Evolutionary conservation across 2,113 vertebrate genomes (phyloP).

Genomic region (Scophthalmus maximus): DNA sequence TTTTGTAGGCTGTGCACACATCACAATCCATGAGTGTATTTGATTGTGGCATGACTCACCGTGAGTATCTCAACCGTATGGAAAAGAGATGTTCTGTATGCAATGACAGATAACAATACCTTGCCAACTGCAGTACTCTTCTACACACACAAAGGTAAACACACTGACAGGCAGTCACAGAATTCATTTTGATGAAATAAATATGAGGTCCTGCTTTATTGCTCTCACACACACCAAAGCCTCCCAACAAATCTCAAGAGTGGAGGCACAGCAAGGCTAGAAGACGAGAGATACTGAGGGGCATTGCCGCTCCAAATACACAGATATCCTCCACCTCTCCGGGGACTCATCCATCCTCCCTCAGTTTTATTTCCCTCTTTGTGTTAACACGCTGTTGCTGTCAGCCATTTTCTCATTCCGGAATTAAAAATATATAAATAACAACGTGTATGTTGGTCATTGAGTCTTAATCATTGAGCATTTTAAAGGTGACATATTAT

Average conservation of each 20-base stretch:
- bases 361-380: neutral
- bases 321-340: conserved; percentile 26
- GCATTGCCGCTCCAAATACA: conserved; percentile 29
- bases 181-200: conserved; percentile 43
- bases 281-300: conserved; percentile 21
- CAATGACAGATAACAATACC: neutral
- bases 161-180: conserved; percentile 8
- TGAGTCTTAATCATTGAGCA: no score
- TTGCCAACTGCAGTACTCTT: neutral
- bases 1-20: neutral
- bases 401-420: conserved; percentile 21
- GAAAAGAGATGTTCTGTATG: neutral
- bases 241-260: conserved; percentile 40
- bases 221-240: neutral
- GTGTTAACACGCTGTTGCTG: conserved; percentile 12
- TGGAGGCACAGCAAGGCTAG: conserved; percentile 20
- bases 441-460: no score
- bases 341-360: conserved; percentile 25
- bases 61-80: neutral
- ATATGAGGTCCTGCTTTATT: conserved; percentile 8
- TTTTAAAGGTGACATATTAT: no score
- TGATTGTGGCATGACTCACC: neutral
- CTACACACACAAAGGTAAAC: neutral
- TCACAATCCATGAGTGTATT: no score
- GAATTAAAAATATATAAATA: no score